Conservation (phyloP, 2,113 vertebrate genomes). For the Aepyceros melampus region DNA sequence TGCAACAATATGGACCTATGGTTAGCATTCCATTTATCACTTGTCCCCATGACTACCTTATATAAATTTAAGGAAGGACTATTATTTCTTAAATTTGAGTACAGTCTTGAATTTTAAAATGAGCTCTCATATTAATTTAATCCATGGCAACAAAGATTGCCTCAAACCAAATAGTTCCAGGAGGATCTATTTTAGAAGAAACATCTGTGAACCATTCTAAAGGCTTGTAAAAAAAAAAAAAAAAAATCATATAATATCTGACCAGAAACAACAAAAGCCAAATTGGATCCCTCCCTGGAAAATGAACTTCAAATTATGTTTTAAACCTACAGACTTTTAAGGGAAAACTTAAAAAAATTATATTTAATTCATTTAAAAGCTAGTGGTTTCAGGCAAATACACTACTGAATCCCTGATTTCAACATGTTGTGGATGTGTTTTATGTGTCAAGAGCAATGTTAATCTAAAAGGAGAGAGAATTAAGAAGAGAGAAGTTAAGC, state of each 20-base stretch:
- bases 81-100: slow-evolving; percentile 31
- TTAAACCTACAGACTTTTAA: slow-evolving; percentile 64
- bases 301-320: slow-evolving; percentile 64
- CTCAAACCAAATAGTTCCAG: slow-evolving; percentile 66
- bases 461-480: slow-evolving; percentile 5
- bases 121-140: slow-evolving; percentile 48
- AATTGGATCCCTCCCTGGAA: slow-evolving; percentile 71
- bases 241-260: slow-evolving; percentile 62
- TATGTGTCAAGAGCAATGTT: neutral
- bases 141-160: slow-evolving; percentile 62
- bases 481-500: neutral
- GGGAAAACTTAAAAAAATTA: neutral
- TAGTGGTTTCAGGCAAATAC: neutral
- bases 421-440: neutral
- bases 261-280: slow-evolving; percentile 71
- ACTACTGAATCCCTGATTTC: neutral
- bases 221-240: slow-evolving; percentile 54
- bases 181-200: slow-evolving; percentile 67
- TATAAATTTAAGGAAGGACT: slow-evolving; percentile 27
- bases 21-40: neutral
- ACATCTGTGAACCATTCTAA: slow-evolving; percentile 76
- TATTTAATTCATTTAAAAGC: slow-evolving; percentile 47
- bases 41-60: neutral
- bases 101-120: slow-evolving; percentile 43
- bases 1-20: neutral